Conservation (phyloP, 2,113 vertebrate genomes). For the Lipotes vexillifer region DNA sequence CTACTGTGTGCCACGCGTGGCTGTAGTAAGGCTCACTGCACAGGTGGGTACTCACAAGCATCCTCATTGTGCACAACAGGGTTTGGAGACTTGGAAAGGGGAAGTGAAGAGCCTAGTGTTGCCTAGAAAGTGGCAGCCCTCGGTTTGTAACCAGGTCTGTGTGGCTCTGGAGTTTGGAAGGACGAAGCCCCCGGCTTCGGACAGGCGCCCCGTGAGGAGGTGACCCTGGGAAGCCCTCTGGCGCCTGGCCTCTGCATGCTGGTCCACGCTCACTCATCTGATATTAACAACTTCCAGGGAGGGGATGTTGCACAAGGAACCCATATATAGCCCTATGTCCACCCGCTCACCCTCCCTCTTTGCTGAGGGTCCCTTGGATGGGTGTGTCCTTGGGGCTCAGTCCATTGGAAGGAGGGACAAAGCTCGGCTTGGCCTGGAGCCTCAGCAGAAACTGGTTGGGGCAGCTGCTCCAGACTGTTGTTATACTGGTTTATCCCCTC, state of each 20-base stretch:
- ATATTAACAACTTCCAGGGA: neutral
- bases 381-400: neutral
- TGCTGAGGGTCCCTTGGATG: neutral
- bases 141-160: neutral
- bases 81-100: neutral
- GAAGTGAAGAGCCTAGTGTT: neutral
- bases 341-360: accelerated
- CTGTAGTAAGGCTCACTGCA: neutral
- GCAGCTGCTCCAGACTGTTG: neutral
- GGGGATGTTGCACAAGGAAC: neutral
- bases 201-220: accelerated
- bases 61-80: neutral
- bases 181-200: neutral
- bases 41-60: accelerated
- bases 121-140: neutral
- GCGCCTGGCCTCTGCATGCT: neutral
- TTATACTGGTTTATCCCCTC: neutral
- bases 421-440: neutral
- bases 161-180: neutral
- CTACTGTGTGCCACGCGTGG: neutral
- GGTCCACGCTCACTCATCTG: neutral
- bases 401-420: neutral
- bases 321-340: accelerated
- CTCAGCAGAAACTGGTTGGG: slow-evolving; percentile 21
- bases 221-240: neutral